Evolutionary conservation across 2,797 vertebrate species (phyloP).

Genomic region (Petrocephalus schoutedeni): DNA sequence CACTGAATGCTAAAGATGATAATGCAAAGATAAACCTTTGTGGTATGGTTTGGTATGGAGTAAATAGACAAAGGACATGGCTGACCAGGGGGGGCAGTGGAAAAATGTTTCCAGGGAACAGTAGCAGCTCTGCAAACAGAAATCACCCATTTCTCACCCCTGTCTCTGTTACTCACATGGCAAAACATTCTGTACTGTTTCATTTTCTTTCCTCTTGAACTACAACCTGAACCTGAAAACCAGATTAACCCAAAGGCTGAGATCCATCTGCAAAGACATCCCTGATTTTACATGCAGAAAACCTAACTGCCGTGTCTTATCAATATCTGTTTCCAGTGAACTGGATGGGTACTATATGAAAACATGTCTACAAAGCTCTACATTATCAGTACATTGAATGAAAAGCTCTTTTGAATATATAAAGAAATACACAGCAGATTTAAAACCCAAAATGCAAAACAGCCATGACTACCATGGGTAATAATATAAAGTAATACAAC

Average conservation of each 20-base stretch:
- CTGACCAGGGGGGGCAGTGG: not conserved
- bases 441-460: not conserved
- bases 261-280: not conserved
- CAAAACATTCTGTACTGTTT: not conserved
- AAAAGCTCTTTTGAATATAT: not conserved
- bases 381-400: not conserved
- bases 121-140: not conserved
- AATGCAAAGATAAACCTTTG: not conserved
- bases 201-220: not conserved
- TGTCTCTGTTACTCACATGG: not conserved
- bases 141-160: not conserved
- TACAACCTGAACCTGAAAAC: not conserved
- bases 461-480: not conserved
- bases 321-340: not conserved
- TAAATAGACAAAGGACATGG: not conserved
- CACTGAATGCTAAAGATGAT: not conserved
- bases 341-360: not conserved
- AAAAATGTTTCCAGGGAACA: not conserved
- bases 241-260: not conserved
- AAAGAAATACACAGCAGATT: not conserved
- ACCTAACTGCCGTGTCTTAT: not conserved
- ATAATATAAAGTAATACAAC: not conserved
- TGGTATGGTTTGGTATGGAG: not conserved
- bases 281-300: not conserved
- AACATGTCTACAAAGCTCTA: not conserved